Evolutionary conservation across 2,888 invertebrate species (phyloP).

Genomic region (Mactromeris polynyma): DNA sequence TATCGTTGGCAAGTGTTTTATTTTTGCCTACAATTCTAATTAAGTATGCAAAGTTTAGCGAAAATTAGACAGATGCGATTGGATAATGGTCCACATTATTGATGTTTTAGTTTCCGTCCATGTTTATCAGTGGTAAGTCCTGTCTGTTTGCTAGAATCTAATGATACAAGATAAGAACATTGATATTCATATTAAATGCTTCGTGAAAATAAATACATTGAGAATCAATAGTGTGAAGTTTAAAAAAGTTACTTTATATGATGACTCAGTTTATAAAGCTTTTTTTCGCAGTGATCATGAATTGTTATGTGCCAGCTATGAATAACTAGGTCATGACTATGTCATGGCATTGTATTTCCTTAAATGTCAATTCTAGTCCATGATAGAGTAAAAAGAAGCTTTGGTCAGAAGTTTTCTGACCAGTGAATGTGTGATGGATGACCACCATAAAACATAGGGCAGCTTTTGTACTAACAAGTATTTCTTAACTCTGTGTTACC

Average conservation of each 20-base stretch:
- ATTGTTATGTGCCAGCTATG: too few relatives aligned
- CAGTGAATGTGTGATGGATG: neutral
- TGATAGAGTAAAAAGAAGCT: too few relatives aligned
- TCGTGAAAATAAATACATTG: neutral
- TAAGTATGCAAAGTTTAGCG: neutral
- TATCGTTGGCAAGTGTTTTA: neutral
- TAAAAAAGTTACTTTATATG: too few relatives aligned
- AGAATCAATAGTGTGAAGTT: neutral
- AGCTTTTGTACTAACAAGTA: neutral
- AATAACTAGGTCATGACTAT: too few relatives aligned
- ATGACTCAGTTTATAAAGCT: neutral
- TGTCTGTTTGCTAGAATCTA: neutral
- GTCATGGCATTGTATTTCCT: too few relatives aligned
- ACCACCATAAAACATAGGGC: neutral
- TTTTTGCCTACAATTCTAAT: neutral
- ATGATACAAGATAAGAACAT: neutral
- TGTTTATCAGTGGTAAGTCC: neutral
- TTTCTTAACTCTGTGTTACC: neutral
- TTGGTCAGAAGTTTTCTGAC: neutral
- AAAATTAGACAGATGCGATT: neutral
- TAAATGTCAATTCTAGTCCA: too few relatives aligned
- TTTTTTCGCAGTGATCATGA: neutral
- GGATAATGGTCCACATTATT: neutral
- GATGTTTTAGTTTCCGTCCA: neutral
- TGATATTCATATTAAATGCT: neutral